These are phyloP conservation scores for Archocentrus centrarchus DNA, from an alignment of 2,113 vertebrate genomes.

Conservation along the genomic window DNA sequence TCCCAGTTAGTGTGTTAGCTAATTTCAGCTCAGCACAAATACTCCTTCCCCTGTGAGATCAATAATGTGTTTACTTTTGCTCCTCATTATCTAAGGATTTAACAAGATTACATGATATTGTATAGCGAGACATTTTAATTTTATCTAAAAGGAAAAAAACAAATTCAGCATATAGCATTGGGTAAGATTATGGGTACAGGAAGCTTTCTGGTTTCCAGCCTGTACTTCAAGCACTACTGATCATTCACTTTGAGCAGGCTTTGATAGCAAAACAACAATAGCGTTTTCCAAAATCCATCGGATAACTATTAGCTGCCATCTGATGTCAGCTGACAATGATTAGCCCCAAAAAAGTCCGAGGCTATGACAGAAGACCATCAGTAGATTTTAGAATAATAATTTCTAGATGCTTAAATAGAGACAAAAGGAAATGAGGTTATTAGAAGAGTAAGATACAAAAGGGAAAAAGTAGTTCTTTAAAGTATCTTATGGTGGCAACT, in stretches of 20 bases:
- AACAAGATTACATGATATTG: neutral
- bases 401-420: neutral
- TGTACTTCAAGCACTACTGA: neutral
- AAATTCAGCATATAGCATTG: neutral
- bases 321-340: neutral
- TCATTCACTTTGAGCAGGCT: neutral
- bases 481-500: too few relatives aligned
- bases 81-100: conserved; percentile 14
- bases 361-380: neutral
- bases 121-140: neutral
- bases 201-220: neutral
- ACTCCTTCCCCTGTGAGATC: conserved; percentile 30
- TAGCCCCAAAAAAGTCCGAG: neutral
- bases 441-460: too few relatives aligned
- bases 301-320: neutral
- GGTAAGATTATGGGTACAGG: neutral
- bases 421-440: neutral
- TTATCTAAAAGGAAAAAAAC: neutral
- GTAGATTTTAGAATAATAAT: neutral
- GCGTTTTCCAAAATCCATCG: neutral
- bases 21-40: conserved; percentile 54
- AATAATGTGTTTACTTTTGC: conserved; percentile 40
- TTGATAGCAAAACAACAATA: neutral
- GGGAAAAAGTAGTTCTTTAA: too few relatives aligned
- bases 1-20: conserved; percentile 25